Conservation (phyloP, 2,888 invertebrate genomes). For the Podabrus alpinus region DNA sequence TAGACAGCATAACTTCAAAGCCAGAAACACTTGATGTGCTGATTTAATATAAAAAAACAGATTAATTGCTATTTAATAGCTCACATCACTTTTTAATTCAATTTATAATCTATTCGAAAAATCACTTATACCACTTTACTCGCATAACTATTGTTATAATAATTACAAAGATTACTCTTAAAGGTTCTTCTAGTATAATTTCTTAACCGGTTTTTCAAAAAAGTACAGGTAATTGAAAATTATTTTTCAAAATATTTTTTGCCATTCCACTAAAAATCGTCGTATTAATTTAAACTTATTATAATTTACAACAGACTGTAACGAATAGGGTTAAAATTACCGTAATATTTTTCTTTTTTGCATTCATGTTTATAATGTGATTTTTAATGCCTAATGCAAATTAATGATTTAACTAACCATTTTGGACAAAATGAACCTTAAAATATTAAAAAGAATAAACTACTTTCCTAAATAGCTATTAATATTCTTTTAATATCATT, state of each 20-base stretch:
- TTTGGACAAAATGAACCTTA: neutral
- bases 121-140: conserved; percentile 6
- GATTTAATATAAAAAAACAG: conserved; percentile 26
- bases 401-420: neutral
- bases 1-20: conserved; percentile 14
- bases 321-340: too few species aligned
- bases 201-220: neutral
- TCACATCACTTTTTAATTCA: conserved; percentile 13
- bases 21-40: conserved; percentile 26
- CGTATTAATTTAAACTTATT: too few species aligned
- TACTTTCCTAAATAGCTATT: neutral
- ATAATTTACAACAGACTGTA: too few species aligned
- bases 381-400: neutral
- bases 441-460: neutral
- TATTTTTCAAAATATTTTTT: neutral
- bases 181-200: neutral
- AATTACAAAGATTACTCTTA: neutral
- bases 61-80: conserved; percentile 23
- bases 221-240: neutral
- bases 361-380: neutral
- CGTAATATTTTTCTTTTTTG: neutral
- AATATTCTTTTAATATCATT: neutral
- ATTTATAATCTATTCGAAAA: conserved; percentile 5
- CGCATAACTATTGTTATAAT: neutral
- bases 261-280: neutral